Evolutionary conservation across 2,113 vertebrate genomes (phyloP), one percentile per base, ranked within the genome.

Genomic region (Australoheros scitulus): DNA sequence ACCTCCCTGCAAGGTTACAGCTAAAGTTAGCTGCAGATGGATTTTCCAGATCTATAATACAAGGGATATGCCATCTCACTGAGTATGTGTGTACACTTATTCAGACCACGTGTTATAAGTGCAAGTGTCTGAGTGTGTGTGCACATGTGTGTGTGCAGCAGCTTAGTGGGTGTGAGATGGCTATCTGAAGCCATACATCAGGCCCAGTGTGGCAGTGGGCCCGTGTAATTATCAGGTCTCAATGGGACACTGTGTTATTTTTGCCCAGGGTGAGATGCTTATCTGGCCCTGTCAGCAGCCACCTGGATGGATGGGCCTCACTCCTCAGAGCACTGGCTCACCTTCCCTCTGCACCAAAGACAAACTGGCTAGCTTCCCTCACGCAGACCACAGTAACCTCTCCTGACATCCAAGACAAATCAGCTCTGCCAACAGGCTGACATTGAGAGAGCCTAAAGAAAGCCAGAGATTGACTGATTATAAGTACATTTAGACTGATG

Each of bases 201-300:
- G 88, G 79, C 87, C 84, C 36, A 55, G 84, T 90, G 90, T 93
- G 92, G 93, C 92, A 92, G 87, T 83, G 77, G 93, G 89, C 86
- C 91, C 56, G 82, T 92, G 91, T 96, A 96, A 95, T 95, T 95
- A 95, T 94, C 93, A 92, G 85, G 88, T 93, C 95, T 96, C 94
- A 95, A 93, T 94, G 94, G 92, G 91, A 94, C 88, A 82, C 91
- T 92, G 93, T 96, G 95, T 96, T 95, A 92, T 94, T 95, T 94
- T 94, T 92, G 94, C 94, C 94, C 91, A 86, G 93, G 94, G 94
- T 95, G 94, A 95, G 96, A 96, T 96, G 87, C 93, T 94, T 95
- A 96, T 96, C 96, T 91, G 85, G 78, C 29, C 43, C 93, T 94
- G 91, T 93, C 90, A 94, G 94, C 89, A 95, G 93, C 89, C 94